Percentiles rank a stretch among this genome's conserved stretches.
Conservation (phyloP, 2,888 invertebrate genomes). For the Apeira syringaria region DNA sequence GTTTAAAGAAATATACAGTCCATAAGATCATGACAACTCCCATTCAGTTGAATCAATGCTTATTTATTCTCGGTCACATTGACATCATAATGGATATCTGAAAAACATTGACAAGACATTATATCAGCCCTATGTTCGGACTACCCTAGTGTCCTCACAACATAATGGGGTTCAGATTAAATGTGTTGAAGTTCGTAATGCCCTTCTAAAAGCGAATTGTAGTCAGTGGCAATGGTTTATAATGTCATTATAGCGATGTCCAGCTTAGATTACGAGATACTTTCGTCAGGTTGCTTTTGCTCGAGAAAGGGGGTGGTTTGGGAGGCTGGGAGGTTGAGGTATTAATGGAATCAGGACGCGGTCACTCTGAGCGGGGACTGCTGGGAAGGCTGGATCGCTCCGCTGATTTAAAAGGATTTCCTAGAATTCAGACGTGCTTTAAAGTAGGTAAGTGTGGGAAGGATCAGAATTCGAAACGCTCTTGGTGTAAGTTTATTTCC, state of each 20-base stretch:
- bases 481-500: constrained; percentile 46
- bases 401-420: constrained; percentile 67
- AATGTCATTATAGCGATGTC: constrained; percentile 72
- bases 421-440: constrained; percentile 52
- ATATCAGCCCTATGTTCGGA: constrained; percentile 37
- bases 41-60: constrained; percentile 27
- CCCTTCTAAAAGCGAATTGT: constrained; percentile 76
- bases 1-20: constrained; percentile 3
- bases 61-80: constrained; percentile 35
- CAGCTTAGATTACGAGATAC: constrained; percentile 71
- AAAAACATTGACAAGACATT: constrained; percentile 37
- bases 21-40: constrained; percentile 19
- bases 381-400: constrained; percentile 46
- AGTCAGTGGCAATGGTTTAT: constrained; percentile 70
- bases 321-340: constrained; percentile 32
- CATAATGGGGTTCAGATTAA: constrained; percentile 69
- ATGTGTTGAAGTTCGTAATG: constrained; percentile 68
- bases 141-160: constrained; percentile 45
- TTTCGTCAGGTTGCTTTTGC: constrained; percentile 47
- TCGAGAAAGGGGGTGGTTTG: constrained; percentile 39
- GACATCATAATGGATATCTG: constrained; percentile 40
- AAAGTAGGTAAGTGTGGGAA: constrained; percentile 50
- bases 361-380: constrained; percentile 43
- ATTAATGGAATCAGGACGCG: constrained; percentile 67
- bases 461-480: constrained; percentile 51